A percentile compares a stretch with the other conserved stretches of the same genome.
Conservation (phyloP, 2,888 invertebrate species). For the Archaeoteleia sp. region DNA sequence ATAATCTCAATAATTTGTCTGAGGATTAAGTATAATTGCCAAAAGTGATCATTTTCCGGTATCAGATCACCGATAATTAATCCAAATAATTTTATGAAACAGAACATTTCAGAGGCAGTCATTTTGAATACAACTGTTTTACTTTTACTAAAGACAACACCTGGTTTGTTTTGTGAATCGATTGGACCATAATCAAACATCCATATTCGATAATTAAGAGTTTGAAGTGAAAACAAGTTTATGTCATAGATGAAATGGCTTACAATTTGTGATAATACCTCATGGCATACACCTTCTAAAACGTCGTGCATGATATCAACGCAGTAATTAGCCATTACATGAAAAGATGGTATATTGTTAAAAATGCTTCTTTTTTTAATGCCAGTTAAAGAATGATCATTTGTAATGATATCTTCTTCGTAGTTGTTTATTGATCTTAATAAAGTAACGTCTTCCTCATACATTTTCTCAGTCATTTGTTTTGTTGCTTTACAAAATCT, state of each 20-base stretch:
- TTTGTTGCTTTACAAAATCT: neutral
- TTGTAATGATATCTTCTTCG: neutral
- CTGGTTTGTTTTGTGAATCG: slow-evolving; percentile 1
- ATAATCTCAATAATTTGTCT: neutral
- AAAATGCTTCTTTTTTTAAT: too few relatives aligned
- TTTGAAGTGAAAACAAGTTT: too few relatives aligned
- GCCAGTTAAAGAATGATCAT: neutral
- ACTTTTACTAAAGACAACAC: neutral
- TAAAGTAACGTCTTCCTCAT: slow-evolving; percentile 1
- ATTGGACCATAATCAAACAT: slow-evolving; percentile 1
- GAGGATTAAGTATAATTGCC: neutral
- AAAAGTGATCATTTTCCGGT: neutral
- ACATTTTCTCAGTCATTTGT: neutral
- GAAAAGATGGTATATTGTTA: too few relatives aligned
- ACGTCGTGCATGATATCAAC: neutral
- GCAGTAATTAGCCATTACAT: neutral
- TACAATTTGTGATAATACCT: neutral
- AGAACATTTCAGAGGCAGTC: slow-evolving; percentile 1
- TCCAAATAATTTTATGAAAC: slow-evolving; percentile 5
- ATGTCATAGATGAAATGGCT: neutral
- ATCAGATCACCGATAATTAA: neutral
- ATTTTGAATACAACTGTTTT: neutral
- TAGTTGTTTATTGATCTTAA: neutral
- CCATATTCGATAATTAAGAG: neutral
- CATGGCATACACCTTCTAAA: neutral